Evolutionary conservation across 2,888 invertebrate genomes (phyloP).

Genomic region (Rhingia rostrata): DNA sequence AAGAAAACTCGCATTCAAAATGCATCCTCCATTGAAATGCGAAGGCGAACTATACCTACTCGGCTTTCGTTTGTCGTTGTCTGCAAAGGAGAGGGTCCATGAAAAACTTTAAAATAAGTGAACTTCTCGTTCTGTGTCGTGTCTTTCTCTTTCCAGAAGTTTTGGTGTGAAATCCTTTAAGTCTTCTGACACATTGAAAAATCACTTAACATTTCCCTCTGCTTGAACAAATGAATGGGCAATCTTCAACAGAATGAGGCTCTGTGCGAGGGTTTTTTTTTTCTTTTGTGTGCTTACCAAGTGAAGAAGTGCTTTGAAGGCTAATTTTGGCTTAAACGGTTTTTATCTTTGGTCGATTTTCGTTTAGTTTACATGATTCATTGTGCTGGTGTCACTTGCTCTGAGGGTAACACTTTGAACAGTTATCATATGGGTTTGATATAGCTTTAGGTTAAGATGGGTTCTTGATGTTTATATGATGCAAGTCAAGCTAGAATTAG

Average conservation of each 20-base stretch:
- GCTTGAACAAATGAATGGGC: constrained; percentile 60
- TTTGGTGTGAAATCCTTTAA: constrained; percentile 62
- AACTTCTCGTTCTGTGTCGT: constrained; percentile 29
- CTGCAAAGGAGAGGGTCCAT: background rate
- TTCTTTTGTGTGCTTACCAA: background rate
- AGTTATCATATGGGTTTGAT: too few relatives aligned
- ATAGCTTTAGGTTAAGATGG: too few relatives aligned
- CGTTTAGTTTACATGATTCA: too few relatives aligned
- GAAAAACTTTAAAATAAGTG: constrained; percentile 6
- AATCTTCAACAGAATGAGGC: constrained; percentile 40
- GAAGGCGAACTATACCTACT: background rate
- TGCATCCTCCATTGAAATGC: constrained; percentile 19
- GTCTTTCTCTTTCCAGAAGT: constrained; percentile 5
- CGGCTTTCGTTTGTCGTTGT: background rate
- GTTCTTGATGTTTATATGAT: too few relatives aligned
- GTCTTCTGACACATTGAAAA: constrained; percentile 68
- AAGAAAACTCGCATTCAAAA: constrained; percentile 47
- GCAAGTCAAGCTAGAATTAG: too few relatives aligned
- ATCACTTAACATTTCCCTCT: constrained; percentile 67
- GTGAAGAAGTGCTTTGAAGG: background rate
- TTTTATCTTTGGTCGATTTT: too few relatives aligned
- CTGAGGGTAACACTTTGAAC: too few relatives aligned
- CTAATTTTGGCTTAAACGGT: background rate
- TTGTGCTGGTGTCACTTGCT: too few relatives aligned
- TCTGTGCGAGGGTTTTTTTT: constrained; percentile 28